Conservation (phyloP, 2,797 vertebrate species). For the Lacerta agilis region DNA sequence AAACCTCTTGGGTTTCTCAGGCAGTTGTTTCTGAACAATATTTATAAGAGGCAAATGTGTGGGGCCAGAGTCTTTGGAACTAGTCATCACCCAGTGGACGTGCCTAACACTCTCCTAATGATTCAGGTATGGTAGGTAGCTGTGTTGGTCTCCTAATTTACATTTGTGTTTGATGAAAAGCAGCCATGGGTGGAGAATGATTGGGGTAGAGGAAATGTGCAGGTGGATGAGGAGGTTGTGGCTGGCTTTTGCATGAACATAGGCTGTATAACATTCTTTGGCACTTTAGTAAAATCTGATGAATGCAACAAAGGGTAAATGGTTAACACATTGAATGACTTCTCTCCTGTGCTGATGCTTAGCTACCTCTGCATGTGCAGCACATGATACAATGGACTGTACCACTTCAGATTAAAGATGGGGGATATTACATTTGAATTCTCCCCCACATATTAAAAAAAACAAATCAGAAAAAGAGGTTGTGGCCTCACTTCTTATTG, state of each 20-base stretch:
- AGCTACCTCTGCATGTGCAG: not conserved
- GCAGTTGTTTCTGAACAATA: constrained; percentile 38
- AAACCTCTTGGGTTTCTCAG: constrained; percentile 9
- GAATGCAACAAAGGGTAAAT: not conserved
- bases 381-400: not conserved
- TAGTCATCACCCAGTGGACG: not conserved
- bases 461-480: not conserved
- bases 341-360: not conserved
- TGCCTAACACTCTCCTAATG: not conserved
- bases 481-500: not conserved
- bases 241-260: not conserved
- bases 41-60: not conserved
- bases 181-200: not conserved
- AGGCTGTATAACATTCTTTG: not conserved
- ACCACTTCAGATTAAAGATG: not conserved
- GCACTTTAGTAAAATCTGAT: not conserved
- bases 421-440: not conserved
- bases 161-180: not conserved
- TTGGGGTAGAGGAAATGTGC: not conserved
- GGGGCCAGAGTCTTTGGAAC: accelerated
- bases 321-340: not conserved
- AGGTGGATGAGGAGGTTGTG: not conserved
- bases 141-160: not conserved
- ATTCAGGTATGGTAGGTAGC: not conserved
- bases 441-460: not conserved